Base-by-base conservation (phyloP, 1,140 invertebrate species). In the Drosophila equinoxialis region DNA sequence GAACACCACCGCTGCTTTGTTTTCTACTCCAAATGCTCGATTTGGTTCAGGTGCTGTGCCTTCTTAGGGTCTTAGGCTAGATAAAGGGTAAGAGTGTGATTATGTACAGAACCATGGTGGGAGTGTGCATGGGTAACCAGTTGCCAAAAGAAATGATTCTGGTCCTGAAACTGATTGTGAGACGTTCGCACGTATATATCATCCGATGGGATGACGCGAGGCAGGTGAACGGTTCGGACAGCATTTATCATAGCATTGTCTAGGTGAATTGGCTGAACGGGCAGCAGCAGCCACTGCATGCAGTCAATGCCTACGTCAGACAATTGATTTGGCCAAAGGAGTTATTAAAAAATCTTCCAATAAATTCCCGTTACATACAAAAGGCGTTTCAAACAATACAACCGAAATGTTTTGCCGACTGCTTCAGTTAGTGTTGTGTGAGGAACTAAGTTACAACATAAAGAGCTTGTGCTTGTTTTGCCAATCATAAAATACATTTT, bases 1-100 rank as follows among this genome's bases (percentile, higher is more conserved):
- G 57, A 59, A 59, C 57, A 59, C 57, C 57, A 17, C 2, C 57
- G 57, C 33, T 59, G 57, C 57, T 59, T 59, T 59, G 57, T 59
- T 59, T 59, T 59, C 57, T 17, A 17, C 57, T 59, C 14, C 54
- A 55, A 13, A 10, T 30, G 23, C 54, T n/a, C 13, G 54, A 23
- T 17, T 54, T 20, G 20, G 17, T 54, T 37, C 35, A 37, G 35
- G 48, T 30, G 30, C 30, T 3, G 30, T 6, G 6, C 30, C 30
- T 30, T 30, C 30, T 30, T 30, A 0, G 30, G 30, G 30, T 6
- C 30, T 6, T 30, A 30, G 5, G 30, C 1, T 30, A 11, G 3
- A 4, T 6, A 20, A 10, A 23, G 42, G 42, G 42, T 45, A 45
- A 45, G 35, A 37, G 45, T 48, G 8, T 11, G 45, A 51, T 51